These are phyloP conservation scores for Anguilla pacifica DNA, from an alignment of 2,797 vertebrate species.

Conservation along the genomic window DNA sequence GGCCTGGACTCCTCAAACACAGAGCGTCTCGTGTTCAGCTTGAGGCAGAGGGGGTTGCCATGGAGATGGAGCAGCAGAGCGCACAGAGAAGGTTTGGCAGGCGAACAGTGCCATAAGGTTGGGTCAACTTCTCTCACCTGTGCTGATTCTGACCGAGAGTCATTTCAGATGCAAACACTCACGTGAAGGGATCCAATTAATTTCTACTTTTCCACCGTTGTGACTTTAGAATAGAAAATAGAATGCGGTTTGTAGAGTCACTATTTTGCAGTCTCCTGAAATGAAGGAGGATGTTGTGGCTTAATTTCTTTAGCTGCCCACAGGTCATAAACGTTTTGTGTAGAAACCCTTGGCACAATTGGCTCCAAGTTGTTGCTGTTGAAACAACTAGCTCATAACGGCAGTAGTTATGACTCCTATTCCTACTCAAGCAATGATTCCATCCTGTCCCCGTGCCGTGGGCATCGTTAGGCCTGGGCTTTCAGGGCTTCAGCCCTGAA, in stretches of 20 bases:
- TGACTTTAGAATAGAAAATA: not conserved
- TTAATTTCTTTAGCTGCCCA: too few relatives aligned
- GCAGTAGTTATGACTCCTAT: not conserved
- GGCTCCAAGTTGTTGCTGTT: not conserved
- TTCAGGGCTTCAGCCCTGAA: too few relatives aligned
- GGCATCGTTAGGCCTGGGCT: too few relatives aligned
- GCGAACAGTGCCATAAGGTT: not conserved
- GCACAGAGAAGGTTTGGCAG: not conserved
- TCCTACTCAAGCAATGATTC: not conserved
- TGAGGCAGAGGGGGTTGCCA: conserved; percentile 36
- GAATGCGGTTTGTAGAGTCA: too few relatives aligned
- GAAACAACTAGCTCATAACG: not conserved
- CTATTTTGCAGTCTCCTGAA: too few relatives aligned
- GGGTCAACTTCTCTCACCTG: not conserved
- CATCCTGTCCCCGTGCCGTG: not conserved
- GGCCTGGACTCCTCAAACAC: conserved; percentile 30
- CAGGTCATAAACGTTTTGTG: too few relatives aligned
- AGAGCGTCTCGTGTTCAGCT: conserved; percentile 45
- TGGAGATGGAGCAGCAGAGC: conserved; percentile 35
- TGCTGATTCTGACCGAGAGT: not conserved
- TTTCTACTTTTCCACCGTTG: not conserved
- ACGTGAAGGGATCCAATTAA: not conserved
- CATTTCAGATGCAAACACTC: not conserved
- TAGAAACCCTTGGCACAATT: too few relatives aligned
- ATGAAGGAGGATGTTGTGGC: too few relatives aligned